Base-by-base conservation (phyloP, 2,113 vertebrate species). In the Trematomus loennbergii region DNA sequence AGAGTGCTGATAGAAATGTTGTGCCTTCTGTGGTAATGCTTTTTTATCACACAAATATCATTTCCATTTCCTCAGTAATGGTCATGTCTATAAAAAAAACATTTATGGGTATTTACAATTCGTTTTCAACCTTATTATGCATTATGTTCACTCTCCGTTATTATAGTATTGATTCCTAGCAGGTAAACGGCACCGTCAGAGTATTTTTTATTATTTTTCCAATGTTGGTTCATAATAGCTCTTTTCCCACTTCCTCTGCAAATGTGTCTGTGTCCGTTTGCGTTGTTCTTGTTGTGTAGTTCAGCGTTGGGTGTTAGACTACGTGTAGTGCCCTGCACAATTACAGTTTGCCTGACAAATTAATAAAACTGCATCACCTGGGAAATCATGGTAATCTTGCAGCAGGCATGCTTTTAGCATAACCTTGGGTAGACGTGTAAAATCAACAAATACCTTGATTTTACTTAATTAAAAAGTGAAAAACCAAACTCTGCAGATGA, bases 11-110 rank as follows among this genome's bases (percentile, higher is more conserved):
- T 88, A 83, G 71, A 82, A 88, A 80, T 75, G 65, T 82, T 87
- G 84, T 76, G 63, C 74, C 49, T 83, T 86, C 83, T 91, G 84
- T 71, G 84, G 84, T 79, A 90, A 88, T 80, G 80, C 66, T 91
- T 72, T 93, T 95, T 94, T 93, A 94, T 94, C 83, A 68, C 73
- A 78, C 76, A 84, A 79, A 90, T 93, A 89, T 91, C 45, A 91
- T 93, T 93, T 94, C 89, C 89, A 91, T 92, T 94, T 92, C 77
- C 80, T 89, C 76, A 60, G 72, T 91, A 92, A 94, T 92, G 91
- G 87, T 52, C 53, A 62, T 84, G 75, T 85, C 86, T 86, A 82
- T 87, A 73, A 94, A 82, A 94, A 91, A 92, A 83, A 50, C 79
- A 88, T 92, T 91, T 85, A 92, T 87, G 65, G 54, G 66, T 87